Evolutionary conservation across 2,797 vertebrate species (phyloP), one percentile per base, ranked within the genome.

Genomic region (Chaetodon trifasciatus): DNA sequence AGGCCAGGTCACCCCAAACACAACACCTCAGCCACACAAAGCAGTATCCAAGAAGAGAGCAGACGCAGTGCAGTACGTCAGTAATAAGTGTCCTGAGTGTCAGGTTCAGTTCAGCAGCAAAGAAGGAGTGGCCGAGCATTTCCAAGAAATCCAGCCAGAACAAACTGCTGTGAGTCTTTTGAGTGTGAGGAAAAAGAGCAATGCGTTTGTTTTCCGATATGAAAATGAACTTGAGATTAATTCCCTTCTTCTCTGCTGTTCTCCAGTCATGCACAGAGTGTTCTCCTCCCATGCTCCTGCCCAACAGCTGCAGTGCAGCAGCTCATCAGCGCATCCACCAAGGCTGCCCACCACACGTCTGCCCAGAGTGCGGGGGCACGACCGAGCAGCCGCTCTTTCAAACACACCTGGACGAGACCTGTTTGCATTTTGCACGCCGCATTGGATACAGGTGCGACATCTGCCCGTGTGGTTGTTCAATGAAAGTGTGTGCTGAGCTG

Each of bases 311-410:
- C 95, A 97, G 97, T 74, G 94, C 96, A 8, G 86, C 94, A 0
- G 97, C 98, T 40, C 98, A 99, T 55, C 96, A 97, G 77, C 96
- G 98, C 35, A 94, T 98, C 91, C 98, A 99, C 94, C 97, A 96
- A 78, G 93, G 94, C 88, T 90, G 92, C 2, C 64, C 96, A 0
- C 98, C 98, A 0, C 95, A 97, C 5, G 93, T 99, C 19, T 99
- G 98, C 88, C 98, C 98, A 0, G 98, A 99, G 84, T 99, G 98
- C 0, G 98, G 98, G 0, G 95, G 95, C 11, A 93, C 95, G 17
- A 95, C 96, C 92, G 96, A 97, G 63, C 93, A 94, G 65, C 83
- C 96, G 0, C 94, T 90, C 75, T 96, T 99, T 53, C 95, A 97
- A 79, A 64, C 87, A 0, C 98, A 99, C 75, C 94, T 99, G 50